Evolutionary conservation across 2,888 invertebrate species (phyloP), one percentile per base, ranked within the genome.

Genomic region (Drosophila heteroneura): DNA sequence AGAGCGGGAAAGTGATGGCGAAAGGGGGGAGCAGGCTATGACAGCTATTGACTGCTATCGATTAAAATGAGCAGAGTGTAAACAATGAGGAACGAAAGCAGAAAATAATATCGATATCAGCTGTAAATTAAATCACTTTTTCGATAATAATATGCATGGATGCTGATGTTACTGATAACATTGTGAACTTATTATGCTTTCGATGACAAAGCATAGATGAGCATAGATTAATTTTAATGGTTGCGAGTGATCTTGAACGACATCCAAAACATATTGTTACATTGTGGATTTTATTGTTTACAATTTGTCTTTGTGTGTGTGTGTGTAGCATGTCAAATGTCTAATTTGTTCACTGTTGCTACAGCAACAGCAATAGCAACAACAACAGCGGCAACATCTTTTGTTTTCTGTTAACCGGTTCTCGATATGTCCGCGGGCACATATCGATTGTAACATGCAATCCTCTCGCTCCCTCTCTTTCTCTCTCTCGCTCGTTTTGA

Each of bases 361-460:
- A 61, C 56, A 64, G 14, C 68, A 58, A 9, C 53, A 62, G 28
- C 47, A 35, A 32, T 30, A 73, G 28, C 47, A 53, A 58, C 44
- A 33, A 19, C 39, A 49, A 47, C 16, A 52, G 35, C 73, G 51
- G 52, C 63, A 79, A 70, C 77, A 70, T 80, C 75, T 85, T 69
- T 64, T 57, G 32, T 59, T 37, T 56, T 69, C 67, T 81, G 68
- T 59, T 72, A 89, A 85, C 84, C 87, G 87, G 89, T 86, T 85
- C 56, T 76, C 57, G 67, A 74, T 66, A 78, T 64, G 30, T 63
- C 77, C 77, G 69, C 74, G 49, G 75, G 77, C 79, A 74, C 37
- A 79, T 87, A 81, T 71, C 76, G 82, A 84, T 87, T 71, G 71
- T 85, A 76, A 85, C 80, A 89, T 74, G 80, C 73, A 67, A 61